Base-by-base conservation (phyloP, 2,888 invertebrate genomes). In the Noctua janthina region DNA sequence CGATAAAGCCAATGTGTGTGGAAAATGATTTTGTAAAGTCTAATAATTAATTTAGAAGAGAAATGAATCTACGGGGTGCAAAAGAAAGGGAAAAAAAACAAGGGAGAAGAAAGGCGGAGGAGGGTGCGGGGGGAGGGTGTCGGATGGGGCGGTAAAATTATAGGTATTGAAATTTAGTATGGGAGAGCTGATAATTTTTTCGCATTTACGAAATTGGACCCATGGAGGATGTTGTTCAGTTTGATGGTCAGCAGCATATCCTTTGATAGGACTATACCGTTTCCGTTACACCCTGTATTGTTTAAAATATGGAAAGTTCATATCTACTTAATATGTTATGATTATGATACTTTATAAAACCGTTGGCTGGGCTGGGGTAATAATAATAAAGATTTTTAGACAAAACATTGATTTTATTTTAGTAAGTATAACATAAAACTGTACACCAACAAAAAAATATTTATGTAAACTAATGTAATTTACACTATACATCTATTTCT, bases 301-400 rank as follows among this genome's bases (percentile, higher is more conserved):
- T 29, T 20, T 66, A 7, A n/a, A 54, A 23, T 43, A 8, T 39
- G 7, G 0, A 70, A n/a, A 35, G 15, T 39, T 56, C 1, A 5
- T n/a, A 39, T 43, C 20, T 51, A 74, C 49, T 43, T 67, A 43
- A n/a, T 29, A n/a, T 11, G 5, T 15, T 59, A n/a, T 8, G 15
- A 51, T 46, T 0, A 67, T 29, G 11, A 43, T 29, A 71, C 2
- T 62, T 35, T 46, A 71, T 46, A 54, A 23, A 35, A 54, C 39
- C 39, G 15, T 76, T 43, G 71, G 46, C 51, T 43, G 82, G 86
- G 82, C 17, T 29, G 39, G 82, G 86, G 76, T 85, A 72, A 20
- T 11, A 35, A 70, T 43, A 83, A 64, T 76, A 82, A 86, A 86
- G 10, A 54, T 15, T 69, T 62, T 54, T 15, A 29, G 0, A 84